These are phyloP conservation scores for Chymomyza fuscimana DNA, from an alignment of 2,888 invertebrate species.

Conservation along the genomic window DNA sequence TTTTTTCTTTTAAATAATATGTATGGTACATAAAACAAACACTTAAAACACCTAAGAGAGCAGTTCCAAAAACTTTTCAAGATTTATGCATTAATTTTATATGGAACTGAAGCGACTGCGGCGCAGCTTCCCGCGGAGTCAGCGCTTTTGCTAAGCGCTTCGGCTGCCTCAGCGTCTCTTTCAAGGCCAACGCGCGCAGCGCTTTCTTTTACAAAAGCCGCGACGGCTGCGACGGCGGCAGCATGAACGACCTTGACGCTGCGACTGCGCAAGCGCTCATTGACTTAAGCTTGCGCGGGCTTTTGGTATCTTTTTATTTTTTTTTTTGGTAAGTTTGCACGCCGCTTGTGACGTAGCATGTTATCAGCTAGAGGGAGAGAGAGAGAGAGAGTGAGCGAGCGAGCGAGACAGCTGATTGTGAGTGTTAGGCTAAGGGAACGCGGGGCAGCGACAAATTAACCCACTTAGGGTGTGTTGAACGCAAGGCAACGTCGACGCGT, in stretches of 20 bases:
- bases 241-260: slow-evolving; percentile 61
- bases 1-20: slow-evolving; percentile 35
- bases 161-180: slow-evolving; percentile 17
- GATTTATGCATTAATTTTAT: slow-evolving; percentile 46
- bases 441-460: slow-evolving; percentile 46
- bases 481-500: slow-evolving; percentile 30
- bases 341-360: slow-evolving; percentile 18
- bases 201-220: slow-evolving; percentile 74
- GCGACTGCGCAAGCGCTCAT: slow-evolving; percentile 68
- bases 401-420: neutral
- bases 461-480: slow-evolving; percentile 73
- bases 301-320: neutral
- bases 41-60: slow-evolving; percentile 32
- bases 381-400: neutral
- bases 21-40: slow-evolving; percentile 46
- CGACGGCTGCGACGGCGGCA: slow-evolving; percentile 14
- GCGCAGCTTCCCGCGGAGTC: neutral
- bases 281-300: slow-evolving; percentile 5
- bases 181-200: slow-evolving; percentile 68
- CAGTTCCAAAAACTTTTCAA: slow-evolving; percentile 3
- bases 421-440: no score
- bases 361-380: neutral
- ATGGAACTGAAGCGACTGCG: neutral
- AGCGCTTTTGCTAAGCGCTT: neutral
- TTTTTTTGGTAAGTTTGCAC: slow-evolving; percentile 40